Evolutionary conservation across 2,797 vertebrate species (phyloP), one percentile per base, ranked within the genome.

Genomic region (Acanthornis magna): DNA sequence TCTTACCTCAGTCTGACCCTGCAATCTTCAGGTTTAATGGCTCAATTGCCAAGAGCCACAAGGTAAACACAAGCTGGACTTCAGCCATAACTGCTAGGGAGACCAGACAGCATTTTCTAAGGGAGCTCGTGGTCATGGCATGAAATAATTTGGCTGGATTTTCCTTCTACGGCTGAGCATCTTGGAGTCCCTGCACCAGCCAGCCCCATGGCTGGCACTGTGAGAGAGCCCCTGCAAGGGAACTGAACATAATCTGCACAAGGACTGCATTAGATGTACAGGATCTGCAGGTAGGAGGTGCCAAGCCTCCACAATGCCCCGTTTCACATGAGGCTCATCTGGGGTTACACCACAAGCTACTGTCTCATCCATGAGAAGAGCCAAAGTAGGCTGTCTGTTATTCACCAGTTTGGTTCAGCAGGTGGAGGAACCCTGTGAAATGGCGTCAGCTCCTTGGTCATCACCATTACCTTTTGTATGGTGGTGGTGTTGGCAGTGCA

Each of bases 401-500:
- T 18, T 29, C 43, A 54, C 34, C 60, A 57, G 40, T 27, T 84
- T 68, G 61, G 23, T 40, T 91, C 60, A 89, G 68, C 13, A 92
- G 57, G 14, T 53, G 40, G 18, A 88, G 42, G 72, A 87, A 8
- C 25, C 26, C 67, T 63, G 58, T 67, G 84, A 57, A 66, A 63
- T 29, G 42, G 42, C 40, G 55, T 47, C 71, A 70, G 36, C 26
- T 74, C 34, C 45, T 34, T 32, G 11, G 48, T 18, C 61, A 63
- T 20, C 70, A 36, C 16, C 30, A 32, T 97, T 98, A 99, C 99
- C 21, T 94, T 96, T 68, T 92, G 36, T 71, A 97, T 96, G 29
- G 97, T 86, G 50, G 75, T 83, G 65, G 98, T 75, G 13, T 97
- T 95, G 63, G 96, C 96, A 83, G 95, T 98, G 96, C 99, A 99